phyloP scores from a whole-genome alignment of 1,140 invertebrate species.

The Scaptomyza pallida region DNA sequence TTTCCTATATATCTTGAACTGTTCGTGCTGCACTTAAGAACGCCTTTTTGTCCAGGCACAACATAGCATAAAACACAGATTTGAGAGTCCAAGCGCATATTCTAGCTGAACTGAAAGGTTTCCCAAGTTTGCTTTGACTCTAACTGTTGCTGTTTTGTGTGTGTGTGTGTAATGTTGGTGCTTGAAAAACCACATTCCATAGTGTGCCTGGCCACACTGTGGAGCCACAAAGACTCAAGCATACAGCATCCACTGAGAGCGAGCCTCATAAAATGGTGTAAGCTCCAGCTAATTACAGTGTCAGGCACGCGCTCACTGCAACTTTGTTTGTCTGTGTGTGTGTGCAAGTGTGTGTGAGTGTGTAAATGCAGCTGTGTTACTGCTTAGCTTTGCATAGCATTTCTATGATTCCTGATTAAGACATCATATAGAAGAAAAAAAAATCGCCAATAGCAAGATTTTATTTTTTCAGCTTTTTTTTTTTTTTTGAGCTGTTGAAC shows the following conservation, averaged over 20 bases:
- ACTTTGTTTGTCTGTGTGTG: conserved; percentile 13
- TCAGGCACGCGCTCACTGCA: conserved; percentile 67
- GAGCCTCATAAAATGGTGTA: conserved; percentile 47
- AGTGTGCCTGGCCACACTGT: conserved; percentile 60
- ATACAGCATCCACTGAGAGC: conserved; percentile 63
- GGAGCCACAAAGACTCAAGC: conserved; percentile 25
- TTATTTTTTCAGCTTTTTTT: background rate
- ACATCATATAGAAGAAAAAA: conserved; percentile 52
- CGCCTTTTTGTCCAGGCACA: conserved; percentile 16
- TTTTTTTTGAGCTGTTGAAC: conserved; percentile 57
- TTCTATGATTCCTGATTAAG: conserved; percentile 74
- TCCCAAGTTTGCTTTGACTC: conserved; percentile 16
- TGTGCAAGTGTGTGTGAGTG: conserved; percentile 7
- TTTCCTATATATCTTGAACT: conserved; percentile 5
- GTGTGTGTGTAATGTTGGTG: conserved; percentile 42
- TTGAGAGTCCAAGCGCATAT: conserved; percentile 24
- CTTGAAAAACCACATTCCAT: conserved; percentile 80
- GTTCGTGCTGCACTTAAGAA: conserved; percentile 22
- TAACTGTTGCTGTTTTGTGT: conserved; percentile 6
- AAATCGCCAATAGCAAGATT: conserved; percentile 37
- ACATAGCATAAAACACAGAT: conserved; percentile 17
- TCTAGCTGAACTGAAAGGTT: conserved; percentile 23
- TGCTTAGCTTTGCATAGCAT: conserved; percentile 63
- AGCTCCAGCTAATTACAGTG: conserved; percentile 73
- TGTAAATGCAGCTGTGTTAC: conserved; percentile 14